Evolutionary conservation across 2,797 vertebrate genomes (phyloP).

Genomic region (Acipenser oxyrinchus): DNA sequence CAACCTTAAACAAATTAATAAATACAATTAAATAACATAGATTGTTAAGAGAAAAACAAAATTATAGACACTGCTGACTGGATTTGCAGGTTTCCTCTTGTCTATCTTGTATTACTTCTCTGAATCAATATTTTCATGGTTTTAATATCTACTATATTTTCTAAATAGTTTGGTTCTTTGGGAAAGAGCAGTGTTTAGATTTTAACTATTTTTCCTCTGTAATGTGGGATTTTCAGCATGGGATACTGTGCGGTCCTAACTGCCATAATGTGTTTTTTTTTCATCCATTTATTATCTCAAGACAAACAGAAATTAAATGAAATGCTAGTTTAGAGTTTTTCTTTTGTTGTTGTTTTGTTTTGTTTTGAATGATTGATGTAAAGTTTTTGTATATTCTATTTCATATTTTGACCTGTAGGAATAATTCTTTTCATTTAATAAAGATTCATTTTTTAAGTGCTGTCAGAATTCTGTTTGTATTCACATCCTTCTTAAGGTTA

Average conservation of each 20-base stretch:
- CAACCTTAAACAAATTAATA: no score
- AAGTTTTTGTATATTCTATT: conserved; percentile 84
- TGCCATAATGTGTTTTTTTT: conserved; percentile 31
- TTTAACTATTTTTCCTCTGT: conserved; percentile 23
- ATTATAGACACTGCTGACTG: not conserved
- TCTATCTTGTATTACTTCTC: not conserved
- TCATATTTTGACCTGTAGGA: conserved; percentile 67
- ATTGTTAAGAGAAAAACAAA: no score
- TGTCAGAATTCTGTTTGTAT: conserved; percentile 4
- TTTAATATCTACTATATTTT: conserved; percentile 41
- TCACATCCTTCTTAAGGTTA: not conserved
- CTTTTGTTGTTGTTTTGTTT: conserved; percentile 37
- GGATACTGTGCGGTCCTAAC: conserved; percentile 30
- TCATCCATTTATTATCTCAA: conserved; percentile 38
- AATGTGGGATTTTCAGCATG: conserved; percentile 34
- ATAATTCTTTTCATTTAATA: conserved; percentile 82
- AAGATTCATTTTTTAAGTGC: conserved; percentile 58
- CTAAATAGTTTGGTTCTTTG: conserved; percentile 38
- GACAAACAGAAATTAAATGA: conserved; percentile 25
- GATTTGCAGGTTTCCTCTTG: not conserved
- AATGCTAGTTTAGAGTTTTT: conserved; percentile 43
- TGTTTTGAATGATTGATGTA: conserved; percentile 57
- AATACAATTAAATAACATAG: no score
- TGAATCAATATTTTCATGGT: conserved; percentile 23
- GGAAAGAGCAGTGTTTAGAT: conserved; percentile 43